Evolutionary conservation across 2,888 invertebrate species (phyloP).

Genomic region (Cheilosia scutellata): DNA sequence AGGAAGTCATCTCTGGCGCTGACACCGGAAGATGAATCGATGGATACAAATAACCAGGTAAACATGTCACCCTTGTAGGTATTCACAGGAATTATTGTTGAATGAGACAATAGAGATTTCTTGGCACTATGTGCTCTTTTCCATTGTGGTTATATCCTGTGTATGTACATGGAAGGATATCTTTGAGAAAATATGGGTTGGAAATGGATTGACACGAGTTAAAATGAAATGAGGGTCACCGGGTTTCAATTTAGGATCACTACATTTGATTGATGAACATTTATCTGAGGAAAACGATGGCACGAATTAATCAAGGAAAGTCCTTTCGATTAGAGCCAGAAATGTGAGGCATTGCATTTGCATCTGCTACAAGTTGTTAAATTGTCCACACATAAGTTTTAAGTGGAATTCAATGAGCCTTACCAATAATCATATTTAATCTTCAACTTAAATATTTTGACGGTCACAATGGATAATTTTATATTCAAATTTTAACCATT

Average conservation of each 20-base stretch:
- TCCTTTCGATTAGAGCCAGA: too few species aligned
- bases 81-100: constrained; percentile 17
- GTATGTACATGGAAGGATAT: not conserved
- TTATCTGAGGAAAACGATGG: not conserved
- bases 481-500: too few species aligned
- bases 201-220: constrained; percentile 26
- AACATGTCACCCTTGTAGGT: constrained; percentile 77
- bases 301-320: not conserved
- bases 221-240: constrained; percentile 1
- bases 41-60: constrained; percentile 88
- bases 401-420: too few species aligned
- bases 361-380: too few species aligned
- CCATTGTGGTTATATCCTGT: too few species aligned
- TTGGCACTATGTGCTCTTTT: not conserved
- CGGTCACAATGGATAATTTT: too few species aligned
- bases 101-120: constrained; percentile 11
- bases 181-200: not conserved
- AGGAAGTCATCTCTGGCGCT: constrained; percentile 89
- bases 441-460: too few species aligned
- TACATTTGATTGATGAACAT: constrained; percentile 35
- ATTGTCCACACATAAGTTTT: too few species aligned
- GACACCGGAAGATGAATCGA: constrained; percentile 89
- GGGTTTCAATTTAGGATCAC: constrained; percentile 16
- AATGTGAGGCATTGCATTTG: too few species aligned
- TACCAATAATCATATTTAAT: too few species aligned